Evolutionary conservation across 1,140 invertebrate genomes (phyloP).

Genomic region (Drosophila sp.): DNA sequence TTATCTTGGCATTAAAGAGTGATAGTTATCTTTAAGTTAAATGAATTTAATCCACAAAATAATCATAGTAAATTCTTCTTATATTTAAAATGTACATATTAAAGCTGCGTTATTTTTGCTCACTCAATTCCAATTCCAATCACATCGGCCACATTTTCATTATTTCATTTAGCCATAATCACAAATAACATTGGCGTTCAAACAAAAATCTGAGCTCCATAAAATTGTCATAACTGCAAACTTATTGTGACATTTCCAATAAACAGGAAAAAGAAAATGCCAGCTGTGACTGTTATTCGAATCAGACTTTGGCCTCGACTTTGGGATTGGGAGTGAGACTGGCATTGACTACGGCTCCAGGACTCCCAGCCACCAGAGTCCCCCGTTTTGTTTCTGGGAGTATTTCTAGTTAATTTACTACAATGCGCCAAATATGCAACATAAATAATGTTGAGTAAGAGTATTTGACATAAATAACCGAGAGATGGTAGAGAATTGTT

Average conservation of each 20-base stretch:
- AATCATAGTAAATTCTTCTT: no score
- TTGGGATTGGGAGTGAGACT: background rate
- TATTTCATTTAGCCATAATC: slow-evolving; percentile 24
- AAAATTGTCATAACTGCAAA: slow-evolving; percentile 72
- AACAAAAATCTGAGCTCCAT: slow-evolving; percentile 40
- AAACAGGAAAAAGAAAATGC: slow-evolving; percentile 46
- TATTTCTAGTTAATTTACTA: slow-evolving; percentile 70
- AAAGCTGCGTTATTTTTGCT: background rate
- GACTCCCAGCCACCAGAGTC: background rate
- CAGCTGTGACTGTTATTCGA: slow-evolving; percentile 41
- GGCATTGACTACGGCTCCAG: background rate
- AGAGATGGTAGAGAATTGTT: slow-evolving; percentile 26
- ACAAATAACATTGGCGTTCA: slow-evolving; percentile 15
- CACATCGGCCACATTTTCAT: slow-evolving; percentile 23
- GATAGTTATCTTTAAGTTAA: no score
- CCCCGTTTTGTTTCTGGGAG: background rate
- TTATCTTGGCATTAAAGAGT: no score
- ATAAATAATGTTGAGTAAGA: slow-evolving; percentile 67
- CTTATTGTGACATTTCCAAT: slow-evolving; percentile 67
- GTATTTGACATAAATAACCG: slow-evolving; percentile 73
- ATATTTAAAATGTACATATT: no score
- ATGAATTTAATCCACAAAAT: no score
- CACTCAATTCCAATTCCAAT: slow-evolving; percentile 1
- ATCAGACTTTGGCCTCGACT: background rate
- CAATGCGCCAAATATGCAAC: slow-evolving; percentile 73